Evolutionary conservation across 2,888 invertebrate species (phyloP), one percentile per base, ranked within the genome.

Genomic region (Hedya salicella): DNA sequence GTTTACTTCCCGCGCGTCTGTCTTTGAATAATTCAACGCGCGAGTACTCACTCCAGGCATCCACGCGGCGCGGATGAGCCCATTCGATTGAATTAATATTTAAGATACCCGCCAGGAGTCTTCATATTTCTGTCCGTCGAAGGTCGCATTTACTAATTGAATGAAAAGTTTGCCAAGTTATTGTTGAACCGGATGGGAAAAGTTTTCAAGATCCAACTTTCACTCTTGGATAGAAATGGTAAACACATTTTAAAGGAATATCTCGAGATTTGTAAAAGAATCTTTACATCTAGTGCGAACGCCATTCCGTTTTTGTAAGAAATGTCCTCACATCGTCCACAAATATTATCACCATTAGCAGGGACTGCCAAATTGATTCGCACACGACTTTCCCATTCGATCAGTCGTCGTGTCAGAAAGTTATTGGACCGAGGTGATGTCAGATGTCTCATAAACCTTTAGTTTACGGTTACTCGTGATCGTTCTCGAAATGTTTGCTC

Each of bases 1-100:
- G 69, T 73, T 72, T 74, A 80, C 80, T 80, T 82, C 82, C 85
- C 79, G 76, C 76, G 70, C 72, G 75, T 68, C 69, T 73, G 72
- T 68, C 72, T 62, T 62, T 88, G 85, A 85, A 90, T 89, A 77
- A 89, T 90, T 85, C 85, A 88, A 32, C 50, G 25, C 80, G 67
- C 68, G 77, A 78, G 78, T 77, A 78, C 78, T 75, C 56, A n/a
- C 14, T 17, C 36, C 32, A 8, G 19, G 32, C 32, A 30, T 50
- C 46, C 44, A 42, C 44, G 19, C 49, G 30, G 48, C 48, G 25
- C 62, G 62, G 40, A 63, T 54, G 62, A 54, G 62, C 52, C 62
- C 52, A 52, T 42, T 49, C 53, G 54, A 61, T 61, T 54, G 53
- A 61, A 66, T 66, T 66, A 61, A 54, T 54, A 66, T 66, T 61